Base-by-base conservation (phyloP, 2,113 vertebrate species). In the Elaphurus davidianus region DNA sequence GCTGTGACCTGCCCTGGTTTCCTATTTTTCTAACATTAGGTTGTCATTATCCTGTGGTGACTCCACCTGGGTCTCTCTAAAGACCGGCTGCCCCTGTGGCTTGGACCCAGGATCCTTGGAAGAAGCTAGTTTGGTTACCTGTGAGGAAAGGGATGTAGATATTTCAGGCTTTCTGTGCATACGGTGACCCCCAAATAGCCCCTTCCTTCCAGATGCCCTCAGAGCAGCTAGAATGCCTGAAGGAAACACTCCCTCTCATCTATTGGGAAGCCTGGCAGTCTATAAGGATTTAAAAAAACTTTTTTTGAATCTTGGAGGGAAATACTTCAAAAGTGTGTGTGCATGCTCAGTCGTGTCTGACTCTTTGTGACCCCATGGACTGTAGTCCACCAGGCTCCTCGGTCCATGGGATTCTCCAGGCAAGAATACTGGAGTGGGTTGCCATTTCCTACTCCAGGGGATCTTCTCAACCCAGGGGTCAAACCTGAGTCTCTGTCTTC, bases 301-400 rank as follows among this genome's bases (percentile, higher is more conserved):
- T 36, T 74, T 86, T 67, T 82, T 79, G 87, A 82, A 87, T 76
- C 67, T 67, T 16, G 43, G 54, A 47, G 59, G 60, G 86, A 95
- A 79, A 71, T 28, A 7, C 40, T 23, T 89, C 25, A 83, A 60
- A 83, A 1, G 64, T 76, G 36, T 43, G 40, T 43, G 19, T 27
- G 40, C 11, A 27, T 6, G 1, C 40, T 76, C 36, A 43, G 36
- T 76, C 6, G 0, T 7, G 40, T 76, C 71, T 0, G 0, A 76
- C 12, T 76, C 71, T 76, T 43, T 76, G 40, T 14, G 7, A 27
- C 12, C 3, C 5, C 23, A 76, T 76, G 71, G 40, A 43, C 12
- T 43, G 6, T 76, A 27, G 36, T 23, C 12, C 36, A 14, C 13
- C 71, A 74, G 36, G 6, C 36, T 43, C 71, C 71, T 43, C 0